These are phyloP conservation scores for Aleiodes sp. DNA, from an alignment of 1,140 invertebrate genomes.

Conservation along the genomic window DNA sequence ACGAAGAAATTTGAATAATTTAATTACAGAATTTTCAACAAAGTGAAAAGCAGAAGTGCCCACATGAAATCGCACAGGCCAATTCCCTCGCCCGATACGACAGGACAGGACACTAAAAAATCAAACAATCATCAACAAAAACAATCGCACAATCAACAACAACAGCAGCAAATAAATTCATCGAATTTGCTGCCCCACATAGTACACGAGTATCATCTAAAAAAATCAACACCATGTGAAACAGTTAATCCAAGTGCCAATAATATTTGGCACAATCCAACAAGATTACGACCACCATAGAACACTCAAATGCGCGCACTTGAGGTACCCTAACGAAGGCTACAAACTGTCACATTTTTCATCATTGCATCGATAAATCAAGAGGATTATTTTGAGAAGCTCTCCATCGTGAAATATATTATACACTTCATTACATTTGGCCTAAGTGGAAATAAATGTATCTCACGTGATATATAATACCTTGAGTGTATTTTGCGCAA, in stretches of 20 bases:
- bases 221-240: slow-evolving; percentile 38
- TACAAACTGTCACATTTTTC: slow-evolving; percentile 25
- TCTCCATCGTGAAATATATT: neutral
- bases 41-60: slow-evolving; percentile 97
- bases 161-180: slow-evolving; percentile 40
- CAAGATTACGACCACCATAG: slow-evolving; percentile 64
- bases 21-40: slow-evolving; percentile 89
- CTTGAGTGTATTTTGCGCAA: slow-evolving; percentile 6
- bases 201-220: slow-evolving; percentile 42
- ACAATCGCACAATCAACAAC: slow-evolving; percentile 35
- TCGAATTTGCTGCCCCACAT: slow-evolving; percentile 36
- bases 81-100: slow-evolving; percentile 65
- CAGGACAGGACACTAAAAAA: slow-evolving; percentile 63
- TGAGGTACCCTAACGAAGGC: slow-evolving; percentile 65
- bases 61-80: slow-evolving; percentile 97
- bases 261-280: slow-evolving; percentile 57
- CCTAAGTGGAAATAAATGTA: neutral
- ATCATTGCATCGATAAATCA: neutral
- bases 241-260: slow-evolving; percentile 37
- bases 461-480: neutral
- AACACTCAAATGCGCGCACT: slow-evolving; percentile 54
- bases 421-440: slow-evolving; percentile 10
- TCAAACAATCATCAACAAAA: slow-evolving; percentile 44
- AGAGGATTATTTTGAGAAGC: neutral
- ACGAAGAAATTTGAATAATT: slow-evolving; percentile 44